A percentile compares a stretch with the other conserved stretches of the same genome.
Evolutionary conservation across 1,140 invertebrate species (phyloP).

Genomic region (Olivierus martensii): DNA sequence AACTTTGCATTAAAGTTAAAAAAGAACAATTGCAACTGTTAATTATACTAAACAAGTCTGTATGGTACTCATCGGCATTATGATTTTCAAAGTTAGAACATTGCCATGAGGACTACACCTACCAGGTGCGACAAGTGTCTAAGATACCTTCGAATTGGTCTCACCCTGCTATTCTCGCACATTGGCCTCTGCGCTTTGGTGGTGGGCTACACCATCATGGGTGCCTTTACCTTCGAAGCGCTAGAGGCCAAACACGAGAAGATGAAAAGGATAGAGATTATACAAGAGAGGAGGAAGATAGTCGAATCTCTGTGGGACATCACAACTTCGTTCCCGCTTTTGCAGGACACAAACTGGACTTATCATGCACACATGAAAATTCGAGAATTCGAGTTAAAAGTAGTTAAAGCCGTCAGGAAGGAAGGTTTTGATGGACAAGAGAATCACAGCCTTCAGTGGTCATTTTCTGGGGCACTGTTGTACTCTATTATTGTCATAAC

Average conservation of each 20-base stretch:
- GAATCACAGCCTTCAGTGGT: conserved; percentile 27
- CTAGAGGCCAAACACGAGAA: conserved; percentile 26
- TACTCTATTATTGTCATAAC: conserved; percentile 36
- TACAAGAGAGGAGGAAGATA: conserved; percentile 10
- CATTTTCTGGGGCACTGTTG: conserved; percentile 31
- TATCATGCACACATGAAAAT: conserved; percentile 12
- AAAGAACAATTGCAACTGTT: too few relatives aligned
- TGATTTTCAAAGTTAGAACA: too few relatives aligned
- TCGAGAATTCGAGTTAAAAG: conserved; percentile 23
- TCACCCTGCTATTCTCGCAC: conserved; percentile 50
- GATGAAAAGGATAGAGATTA: conserved; percentile 14
- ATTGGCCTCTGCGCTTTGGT: conserved; percentile 90
- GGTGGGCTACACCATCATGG: conserved; percentile 86
- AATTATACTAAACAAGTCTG: too few relatives aligned
- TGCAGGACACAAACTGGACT: conserved; percentile 28
- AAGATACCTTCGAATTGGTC: conserved; percentile 19
- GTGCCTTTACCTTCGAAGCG: conserved; percentile 78
- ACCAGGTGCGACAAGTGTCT: conserved; percentile 19
- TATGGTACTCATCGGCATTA: too few relatives aligned
- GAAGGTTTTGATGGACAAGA: conserved; percentile 29
- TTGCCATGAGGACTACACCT: too few relatives aligned
- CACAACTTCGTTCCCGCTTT: conserved; percentile 23
- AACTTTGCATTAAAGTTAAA: too few relatives aligned
- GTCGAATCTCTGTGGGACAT: conserved; percentile 27
- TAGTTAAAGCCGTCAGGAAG: conserved; percentile 21